These are phyloP conservation scores for Hyperoodon ampullatus DNA, from an alignment of 2,113 vertebrate species.

Conservation along the genomic window DNA sequence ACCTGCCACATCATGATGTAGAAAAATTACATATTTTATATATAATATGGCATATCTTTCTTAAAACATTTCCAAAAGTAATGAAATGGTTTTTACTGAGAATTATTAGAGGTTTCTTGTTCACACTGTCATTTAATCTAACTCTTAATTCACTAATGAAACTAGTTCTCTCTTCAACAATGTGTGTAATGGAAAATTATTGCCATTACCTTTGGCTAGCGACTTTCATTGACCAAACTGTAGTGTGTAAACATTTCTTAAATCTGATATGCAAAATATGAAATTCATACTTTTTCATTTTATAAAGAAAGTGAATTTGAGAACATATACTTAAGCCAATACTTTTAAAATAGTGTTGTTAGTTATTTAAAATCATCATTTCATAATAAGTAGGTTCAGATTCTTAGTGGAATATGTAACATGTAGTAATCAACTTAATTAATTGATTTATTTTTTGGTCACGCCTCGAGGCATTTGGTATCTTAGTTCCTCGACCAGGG, in stretches of 20 bases:
- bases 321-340: neutral
- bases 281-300: neutral
- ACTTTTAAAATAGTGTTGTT: neutral
- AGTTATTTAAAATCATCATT: neutral
- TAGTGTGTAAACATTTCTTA: neutral
- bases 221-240: neutral
- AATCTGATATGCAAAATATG: neutral
- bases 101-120: neutral
- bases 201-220: neutral
- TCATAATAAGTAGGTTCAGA: neutral
- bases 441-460: neutral
- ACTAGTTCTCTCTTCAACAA: neutral
- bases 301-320: neutral
- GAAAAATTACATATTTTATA: neutral
- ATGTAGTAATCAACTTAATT: neutral
- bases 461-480: too few species aligned
- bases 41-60: neutral
- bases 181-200: neutral
- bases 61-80: neutral
- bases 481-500: too few species aligned
- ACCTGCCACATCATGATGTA: accelerated
- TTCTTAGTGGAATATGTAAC: neutral
- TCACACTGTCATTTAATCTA: neutral
- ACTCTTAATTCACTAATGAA: neutral
- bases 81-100: neutral